Conservation (phyloP, 2,797 vertebrate genomes). For the Florisuga fusca region DNA sequence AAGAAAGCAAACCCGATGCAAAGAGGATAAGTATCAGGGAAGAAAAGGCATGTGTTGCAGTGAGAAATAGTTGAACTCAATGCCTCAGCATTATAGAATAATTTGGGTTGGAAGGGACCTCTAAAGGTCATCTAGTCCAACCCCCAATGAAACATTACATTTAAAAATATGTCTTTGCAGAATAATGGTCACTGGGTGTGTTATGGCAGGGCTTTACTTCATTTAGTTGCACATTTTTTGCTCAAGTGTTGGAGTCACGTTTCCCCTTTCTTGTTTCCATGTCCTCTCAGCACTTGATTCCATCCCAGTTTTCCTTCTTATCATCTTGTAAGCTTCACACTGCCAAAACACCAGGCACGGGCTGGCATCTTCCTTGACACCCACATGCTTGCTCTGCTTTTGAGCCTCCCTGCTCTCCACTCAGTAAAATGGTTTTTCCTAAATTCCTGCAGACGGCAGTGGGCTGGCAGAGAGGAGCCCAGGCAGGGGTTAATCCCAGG, state of each 20-base stretch:
- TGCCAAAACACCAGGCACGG: neutral
- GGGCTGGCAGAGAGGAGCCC: neutral
- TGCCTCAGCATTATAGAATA: neutral
- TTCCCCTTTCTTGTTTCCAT: neutral
- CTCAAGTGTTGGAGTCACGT: rapidly evolving
- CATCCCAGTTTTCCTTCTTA: neutral
- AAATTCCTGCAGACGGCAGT: rapidly evolving
- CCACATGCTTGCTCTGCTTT: neutral
- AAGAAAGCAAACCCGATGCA: neutral
- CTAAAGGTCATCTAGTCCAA: too few species aligned
- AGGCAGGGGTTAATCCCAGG: neutral
- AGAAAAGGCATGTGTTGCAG: neutral
- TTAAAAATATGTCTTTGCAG: neutral
- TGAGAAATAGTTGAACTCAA: neutral
- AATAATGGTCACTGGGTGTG: neutral
- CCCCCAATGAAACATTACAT: neutral
- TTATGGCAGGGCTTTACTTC: neutral
- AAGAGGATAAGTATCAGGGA: neutral
- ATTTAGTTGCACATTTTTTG: neutral
- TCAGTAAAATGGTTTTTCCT: neutral
- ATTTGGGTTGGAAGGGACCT: too few species aligned
- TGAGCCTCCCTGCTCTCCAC: neutral
- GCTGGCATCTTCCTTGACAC: neutral
- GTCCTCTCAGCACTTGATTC: neutral
- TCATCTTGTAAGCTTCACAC: rapidly evolving